Conservation (phyloP, 1,140 invertebrate species). For the Paracyclopina nana region DNA sequence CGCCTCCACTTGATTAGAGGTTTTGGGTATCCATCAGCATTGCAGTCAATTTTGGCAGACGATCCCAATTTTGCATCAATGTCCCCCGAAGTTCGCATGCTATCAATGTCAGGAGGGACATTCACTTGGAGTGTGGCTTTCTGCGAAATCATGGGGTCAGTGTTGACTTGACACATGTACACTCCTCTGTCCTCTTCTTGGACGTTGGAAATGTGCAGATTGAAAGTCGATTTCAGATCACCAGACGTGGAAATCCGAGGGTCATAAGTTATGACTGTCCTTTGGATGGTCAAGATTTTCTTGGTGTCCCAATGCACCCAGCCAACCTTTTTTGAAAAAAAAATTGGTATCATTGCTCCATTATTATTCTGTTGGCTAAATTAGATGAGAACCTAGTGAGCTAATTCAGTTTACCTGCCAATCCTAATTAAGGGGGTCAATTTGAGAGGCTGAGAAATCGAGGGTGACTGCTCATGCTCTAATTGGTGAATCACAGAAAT, state of each 20-base stretch:
- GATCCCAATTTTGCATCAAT: constrained; percentile 49
- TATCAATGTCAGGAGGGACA: constrained; percentile 59
- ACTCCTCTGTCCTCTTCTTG: constrained; percentile 57
- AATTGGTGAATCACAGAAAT: not conserved
- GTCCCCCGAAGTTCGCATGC: constrained; percentile 34
- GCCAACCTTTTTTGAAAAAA: constrained; percentile 40
- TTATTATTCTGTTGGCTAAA: not conserved
- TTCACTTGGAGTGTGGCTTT: constrained; percentile 41
- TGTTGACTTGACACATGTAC: constrained; percentile 61
- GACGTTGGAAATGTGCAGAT: constrained; percentile 62
- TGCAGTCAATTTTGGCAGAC: constrained; percentile 44
- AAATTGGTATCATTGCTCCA: not conserved
- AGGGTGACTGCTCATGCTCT: not conserved
- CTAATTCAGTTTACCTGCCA: not conserved
- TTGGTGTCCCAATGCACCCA: constrained; percentile 79
- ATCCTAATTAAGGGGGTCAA: not conserved
- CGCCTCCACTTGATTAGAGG: constrained; percentile 55
- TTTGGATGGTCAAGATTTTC: constrained; percentile 68
- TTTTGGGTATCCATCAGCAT: constrained; percentile 33
- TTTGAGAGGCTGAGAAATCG: not conserved
- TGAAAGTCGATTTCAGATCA: constrained; percentile 78
- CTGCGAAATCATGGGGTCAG: constrained; percentile 70
- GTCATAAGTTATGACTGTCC: constrained; percentile 69
- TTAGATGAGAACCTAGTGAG: not conserved
- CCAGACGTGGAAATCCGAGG: constrained; percentile 35